Evolutionary conservation across 2,797 vertebrate genomes (phyloP).

Genomic region (Poecilia picta): DNA sequence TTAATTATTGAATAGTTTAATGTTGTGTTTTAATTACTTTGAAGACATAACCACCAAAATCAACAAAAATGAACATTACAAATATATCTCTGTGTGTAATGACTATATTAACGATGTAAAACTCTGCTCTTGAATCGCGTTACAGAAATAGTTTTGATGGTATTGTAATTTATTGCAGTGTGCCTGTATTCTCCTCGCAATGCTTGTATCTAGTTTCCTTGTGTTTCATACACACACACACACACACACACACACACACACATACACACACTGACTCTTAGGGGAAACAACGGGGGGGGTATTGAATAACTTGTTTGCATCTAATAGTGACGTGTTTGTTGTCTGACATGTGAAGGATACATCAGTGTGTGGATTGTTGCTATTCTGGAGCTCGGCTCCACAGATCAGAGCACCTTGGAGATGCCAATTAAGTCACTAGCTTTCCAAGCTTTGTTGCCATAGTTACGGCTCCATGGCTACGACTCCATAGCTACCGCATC

Average conservation of each 20-base stretch:
- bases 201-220: background rate
- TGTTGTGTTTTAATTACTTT: background rate
- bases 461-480: slow-evolving; percentile 79
- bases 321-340: slow-evolving; percentile 62
- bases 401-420: slow-evolving; percentile 64
- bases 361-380: slow-evolving; percentile 82
- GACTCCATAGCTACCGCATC: slow-evolving; percentile 78
- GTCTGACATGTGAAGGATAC: slow-evolving; percentile 73
- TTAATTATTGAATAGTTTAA: background rate
- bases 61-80: background rate
- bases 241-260: too few species aligned
- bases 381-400: slow-evolving; percentile 78
- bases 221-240: background rate
- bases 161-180: background rate
- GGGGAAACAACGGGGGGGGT: slow-evolving; percentile 34
- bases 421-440: slow-evolving; percentile 82
- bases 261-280: slow-evolving; percentile 5
- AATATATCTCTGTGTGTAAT: background rate
- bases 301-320: slow-evolving; percentile 69
- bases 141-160: background rate
- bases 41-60: background rate
- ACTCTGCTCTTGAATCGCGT: background rate
- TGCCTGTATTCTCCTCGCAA: background rate
- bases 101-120: background rate
- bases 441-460: slow-evolving; percentile 84